A percentile compares a stretch with the other conserved stretches of the same genome.
These are phyloP conservation scores for Lacerta bilineata DNA, from an alignment of 2,797 vertebrate genomes.

Conservation along the genomic window DNA sequence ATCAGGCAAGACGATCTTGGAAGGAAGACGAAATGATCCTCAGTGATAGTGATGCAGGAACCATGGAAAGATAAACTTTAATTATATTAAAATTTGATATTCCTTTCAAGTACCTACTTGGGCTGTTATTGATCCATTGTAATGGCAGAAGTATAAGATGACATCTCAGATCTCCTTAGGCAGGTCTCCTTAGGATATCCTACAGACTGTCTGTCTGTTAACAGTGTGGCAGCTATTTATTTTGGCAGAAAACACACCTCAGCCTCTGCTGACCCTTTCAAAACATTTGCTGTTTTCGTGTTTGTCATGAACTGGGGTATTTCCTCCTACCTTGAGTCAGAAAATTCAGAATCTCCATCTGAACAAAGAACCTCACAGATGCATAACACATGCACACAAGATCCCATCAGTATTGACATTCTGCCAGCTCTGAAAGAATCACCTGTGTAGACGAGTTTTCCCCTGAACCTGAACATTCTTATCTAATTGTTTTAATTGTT, in stretches of 20 bases:
- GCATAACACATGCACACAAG: not conserved
- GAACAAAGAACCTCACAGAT: conserved; percentile 34
- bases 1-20: conserved; percentile 38
- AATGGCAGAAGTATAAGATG: conserved; percentile 62
- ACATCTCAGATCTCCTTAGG: conserved; percentile 49
- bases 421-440: no score
- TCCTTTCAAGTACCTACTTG: conserved; percentile 54
- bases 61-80: conserved; percentile 61
- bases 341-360: conserved; percentile 13
- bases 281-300: conserved; percentile 27
- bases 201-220: conserved; percentile 53
- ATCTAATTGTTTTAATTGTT: no score
- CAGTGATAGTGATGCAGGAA: conserved; percentile 45
- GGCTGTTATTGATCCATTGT: conserved; percentile 69
- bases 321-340: not conserved
- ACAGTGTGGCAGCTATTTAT: conserved; percentile 55
- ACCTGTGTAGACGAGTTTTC: no score
- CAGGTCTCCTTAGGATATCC: conserved; percentile 41
- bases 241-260: conserved; percentile 42
- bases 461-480: no score
- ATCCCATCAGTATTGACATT: no score
- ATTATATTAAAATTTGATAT: conserved; percentile 68
- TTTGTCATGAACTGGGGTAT: conserved; percentile 27
- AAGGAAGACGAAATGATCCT: conserved; percentile 55
- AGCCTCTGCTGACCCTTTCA: not conserved